Percentiles rank a stretch among this genome's conserved stretches.
phyloP scores from a whole-genome alignment of 1,140 invertebrate species.

The Battus philenor region DNA sequence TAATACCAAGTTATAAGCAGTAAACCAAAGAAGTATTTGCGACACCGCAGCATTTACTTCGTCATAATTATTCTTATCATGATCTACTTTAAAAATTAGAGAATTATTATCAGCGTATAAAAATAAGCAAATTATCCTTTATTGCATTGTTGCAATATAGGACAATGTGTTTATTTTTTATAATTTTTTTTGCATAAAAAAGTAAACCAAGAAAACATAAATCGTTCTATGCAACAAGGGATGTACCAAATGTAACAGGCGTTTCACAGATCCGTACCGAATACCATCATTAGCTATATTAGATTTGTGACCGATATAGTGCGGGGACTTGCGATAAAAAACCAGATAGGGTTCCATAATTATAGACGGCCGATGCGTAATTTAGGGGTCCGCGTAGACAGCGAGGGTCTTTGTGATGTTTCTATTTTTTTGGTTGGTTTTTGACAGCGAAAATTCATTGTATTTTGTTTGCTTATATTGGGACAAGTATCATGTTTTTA shows the following conservation, averaged over 20 bases:
- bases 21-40: no score
- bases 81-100: no score
- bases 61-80: no score
- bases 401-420: constrained; percentile 36
- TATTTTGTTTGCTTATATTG: constrained; percentile 21
- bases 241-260: constrained; percentile 41
- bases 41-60: no score
- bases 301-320: constrained; percentile 58
- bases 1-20: no score
- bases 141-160: no score
- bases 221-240: constrained; percentile 40
- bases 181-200: no score
- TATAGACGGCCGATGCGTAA: constrained; percentile 48
- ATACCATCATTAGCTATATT: constrained; percentile 58
- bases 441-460: constrained; percentile 29
- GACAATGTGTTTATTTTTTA: no score
- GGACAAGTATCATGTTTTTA: background rate
- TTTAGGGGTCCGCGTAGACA: constrained; percentile 48
- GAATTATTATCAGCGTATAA: no score
- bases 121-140: no score
- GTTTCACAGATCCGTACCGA: constrained; percentile 37
- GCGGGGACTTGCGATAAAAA: constrained; percentile 38
- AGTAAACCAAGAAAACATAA: constrained; percentile 20
- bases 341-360: constrained; percentile 50
- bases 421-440: constrained; percentile 32